Base-by-base conservation (phyloP, 2,888 invertebrate genomes). In the Podotricha telesiphe region DNA sequence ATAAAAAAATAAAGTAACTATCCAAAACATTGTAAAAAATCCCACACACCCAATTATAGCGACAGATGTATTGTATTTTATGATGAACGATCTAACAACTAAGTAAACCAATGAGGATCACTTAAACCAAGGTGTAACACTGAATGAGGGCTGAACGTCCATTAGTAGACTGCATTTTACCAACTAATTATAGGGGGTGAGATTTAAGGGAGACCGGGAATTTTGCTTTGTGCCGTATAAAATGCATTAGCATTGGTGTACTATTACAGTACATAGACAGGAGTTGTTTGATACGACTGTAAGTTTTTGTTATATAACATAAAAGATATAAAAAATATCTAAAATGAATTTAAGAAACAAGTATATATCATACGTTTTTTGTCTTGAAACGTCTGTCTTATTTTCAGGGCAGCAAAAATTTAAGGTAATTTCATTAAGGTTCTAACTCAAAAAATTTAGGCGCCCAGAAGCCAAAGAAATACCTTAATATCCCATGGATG, bases 81-180 rank as follows among this genome's bases (percentile, higher is more conserved):
- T 55, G 55, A 55, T 55, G 11, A 62, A 47, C 48, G 48, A 37
- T n/a, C 40, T 37, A 47, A 48, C 19, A 28, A 28, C 59, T 67
- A 67, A 73, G 69, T 66, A 73, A 69, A 75, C 73, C 73, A 74
- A 75, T 71, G 74, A 70, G 71, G 63, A 74, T 69, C 73, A 75
- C 73, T 75, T 74, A 73, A 74, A 75, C 75, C 68, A 74, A 76
- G 76, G 76, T 76, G 76, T 74, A 76, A 55, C 70, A 73, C 58
- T 62, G 75, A 70, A 79, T 78, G 75, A 67, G 71, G 70, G 77
- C 72, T 80, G 80, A 71, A 78, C 78, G 78, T 78, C 82, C 83
- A 84, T 84, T 84, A 83, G 80, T 70, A 73, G 74, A 80, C 79
- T 82, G 82, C 82, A 83, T 82, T 66, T 83, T 80, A 82, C 62